Percentiles rank a stretch among this genome's conserved stretches.
Conservation (phyloP, 2,888 invertebrate genomes). For the Pristionchus japonicus region DNA sequence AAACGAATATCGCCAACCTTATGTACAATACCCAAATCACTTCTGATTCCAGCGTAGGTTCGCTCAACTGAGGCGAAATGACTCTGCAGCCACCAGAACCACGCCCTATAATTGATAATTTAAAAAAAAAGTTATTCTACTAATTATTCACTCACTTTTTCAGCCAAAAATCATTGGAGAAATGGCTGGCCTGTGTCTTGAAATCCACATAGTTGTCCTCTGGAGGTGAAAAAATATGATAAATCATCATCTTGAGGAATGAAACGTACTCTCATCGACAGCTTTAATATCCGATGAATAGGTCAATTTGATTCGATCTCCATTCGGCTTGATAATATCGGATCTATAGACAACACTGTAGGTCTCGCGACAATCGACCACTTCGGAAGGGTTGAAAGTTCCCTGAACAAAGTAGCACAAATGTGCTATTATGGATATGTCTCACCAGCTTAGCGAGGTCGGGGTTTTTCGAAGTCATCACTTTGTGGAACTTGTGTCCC, state of each 20-base stretch:
- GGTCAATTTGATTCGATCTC: slow-evolving; percentile 12
- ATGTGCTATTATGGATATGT: too few relatives aligned
- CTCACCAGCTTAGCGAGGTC: not conserved
- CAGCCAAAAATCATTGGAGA: slow-evolving; percentile 2
- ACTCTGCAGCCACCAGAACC: slow-evolving; percentile 33
- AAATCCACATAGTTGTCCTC: slow-evolving; percentile 32
- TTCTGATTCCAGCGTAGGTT: slow-evolving; percentile 7
- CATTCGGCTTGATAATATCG: not conserved
- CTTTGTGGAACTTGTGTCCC: slow-evolving; percentile 3
- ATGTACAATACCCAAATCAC: not conserved
- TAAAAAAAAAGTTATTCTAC: not conserved
- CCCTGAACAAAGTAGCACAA: not conserved
- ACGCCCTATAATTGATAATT: not conserved
- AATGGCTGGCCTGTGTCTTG: not conserved
- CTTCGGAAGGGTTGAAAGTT: not conserved
- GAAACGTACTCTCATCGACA: slow-evolving; percentile 51
- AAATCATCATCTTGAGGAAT: not conserved
- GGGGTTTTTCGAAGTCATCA: slow-evolving; percentile 7
- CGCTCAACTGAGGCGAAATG: not conserved
- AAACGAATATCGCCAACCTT: not conserved
- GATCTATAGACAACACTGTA: not conserved
- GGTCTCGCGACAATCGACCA: slow-evolving; percentile 17
- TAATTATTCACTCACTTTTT: not conserved
- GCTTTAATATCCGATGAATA: slow-evolving; percentile 59
- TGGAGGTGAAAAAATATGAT: not conserved